Conservation (phyloP, 92 coral and sea anemone genomes). For the Phenganax marumi region DNA sequence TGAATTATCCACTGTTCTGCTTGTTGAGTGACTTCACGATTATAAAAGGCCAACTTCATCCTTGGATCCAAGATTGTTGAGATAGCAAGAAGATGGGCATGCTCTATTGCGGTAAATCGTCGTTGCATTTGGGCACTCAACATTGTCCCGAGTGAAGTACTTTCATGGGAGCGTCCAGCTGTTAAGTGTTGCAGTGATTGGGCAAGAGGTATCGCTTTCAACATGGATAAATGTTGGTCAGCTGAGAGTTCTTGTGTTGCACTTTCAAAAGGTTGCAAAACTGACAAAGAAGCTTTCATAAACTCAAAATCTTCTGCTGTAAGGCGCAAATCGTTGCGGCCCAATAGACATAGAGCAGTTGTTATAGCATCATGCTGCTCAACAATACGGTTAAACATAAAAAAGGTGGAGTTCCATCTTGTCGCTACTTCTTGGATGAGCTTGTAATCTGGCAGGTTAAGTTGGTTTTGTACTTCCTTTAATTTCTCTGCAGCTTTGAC, state of each 20-base stretch:
- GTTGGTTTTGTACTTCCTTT: conserved; percentile 33
- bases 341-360: conserved; percentile 40
- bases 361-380: conserved; percentile 40
- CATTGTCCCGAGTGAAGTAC: background rate
- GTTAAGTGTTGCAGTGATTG: conserved; percentile 34
- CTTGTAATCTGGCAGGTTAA: conserved; percentile 2
- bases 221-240: background rate
- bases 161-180: background rate
- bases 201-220: conserved; percentile 33
- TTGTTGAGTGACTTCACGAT: conserved; percentile 4
- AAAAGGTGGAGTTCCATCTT: conserved; percentile 47
- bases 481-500: conserved; percentile 44
- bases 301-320: conserved; percentile 30
- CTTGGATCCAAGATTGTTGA: conserved; percentile 41
- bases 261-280: conserved; percentile 39
- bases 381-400: conserved; percentile 37
- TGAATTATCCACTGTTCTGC: conserved; percentile 25
- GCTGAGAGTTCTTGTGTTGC: conserved; percentile 28
- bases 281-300: conserved; percentile 25
- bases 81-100: background rate
- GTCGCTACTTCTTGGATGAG: conserved; percentile 41
- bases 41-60: conserved; percentile 41
- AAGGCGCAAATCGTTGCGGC: conserved; percentile 28
- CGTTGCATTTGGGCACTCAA: conserved; percentile 31
- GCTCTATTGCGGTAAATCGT: background rate